These are phyloP conservation scores for Gonatopus flavifemur DNA, from an alignment of 1,140 invertebrate species.

Conservation along the genomic window DNA sequence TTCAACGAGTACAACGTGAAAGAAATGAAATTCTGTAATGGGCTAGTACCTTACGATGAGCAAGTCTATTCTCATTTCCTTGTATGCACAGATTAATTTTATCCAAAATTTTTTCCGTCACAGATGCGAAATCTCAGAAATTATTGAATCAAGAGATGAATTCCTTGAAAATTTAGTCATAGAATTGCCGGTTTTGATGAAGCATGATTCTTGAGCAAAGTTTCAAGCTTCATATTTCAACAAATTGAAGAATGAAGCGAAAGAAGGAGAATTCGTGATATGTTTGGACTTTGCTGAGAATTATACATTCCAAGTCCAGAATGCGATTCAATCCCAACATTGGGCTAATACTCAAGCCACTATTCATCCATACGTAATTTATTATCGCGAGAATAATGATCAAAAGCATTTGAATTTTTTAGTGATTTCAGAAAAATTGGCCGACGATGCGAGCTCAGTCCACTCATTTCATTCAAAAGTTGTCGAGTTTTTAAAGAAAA, in stretches of 20 bases:
- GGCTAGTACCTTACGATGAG: too few relatives aligned
- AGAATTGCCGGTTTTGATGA: conserved; percentile 8
- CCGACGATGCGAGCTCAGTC: not conserved
- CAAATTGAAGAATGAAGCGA: conserved; percentile 16
- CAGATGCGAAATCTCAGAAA: conserved; percentile 7
- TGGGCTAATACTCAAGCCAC: too few relatives aligned
- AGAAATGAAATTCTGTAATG: too few relatives aligned
- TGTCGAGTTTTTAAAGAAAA: too few relatives aligned
- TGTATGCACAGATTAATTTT: too few relatives aligned
- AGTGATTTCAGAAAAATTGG: not conserved
- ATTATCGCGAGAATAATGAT: conserved; percentile 7
- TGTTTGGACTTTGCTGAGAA: too few relatives aligned
- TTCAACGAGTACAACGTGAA: too few relatives aligned
- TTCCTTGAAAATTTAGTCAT: conserved; percentile 10
- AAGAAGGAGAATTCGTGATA: conserved; percentile 17
- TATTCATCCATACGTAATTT: conserved; percentile 12
- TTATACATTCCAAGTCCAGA: conserved; percentile 36
- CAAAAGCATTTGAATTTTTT: conserved; percentile 6
- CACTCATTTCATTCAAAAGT: conserved; percentile 6
- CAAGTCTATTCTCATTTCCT: too few relatives aligned
- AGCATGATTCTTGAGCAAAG: conserved; percentile 27
- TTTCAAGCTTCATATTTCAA: conserved; percentile 18
- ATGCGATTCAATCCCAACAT: conserved; percentile 37
- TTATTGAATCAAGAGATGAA: conserved; percentile 9
- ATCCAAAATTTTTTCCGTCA: too few relatives aligned